Conservation (phyloP, 2,113 vertebrate genomes). For the Chlorodrepanis virens region DNA sequence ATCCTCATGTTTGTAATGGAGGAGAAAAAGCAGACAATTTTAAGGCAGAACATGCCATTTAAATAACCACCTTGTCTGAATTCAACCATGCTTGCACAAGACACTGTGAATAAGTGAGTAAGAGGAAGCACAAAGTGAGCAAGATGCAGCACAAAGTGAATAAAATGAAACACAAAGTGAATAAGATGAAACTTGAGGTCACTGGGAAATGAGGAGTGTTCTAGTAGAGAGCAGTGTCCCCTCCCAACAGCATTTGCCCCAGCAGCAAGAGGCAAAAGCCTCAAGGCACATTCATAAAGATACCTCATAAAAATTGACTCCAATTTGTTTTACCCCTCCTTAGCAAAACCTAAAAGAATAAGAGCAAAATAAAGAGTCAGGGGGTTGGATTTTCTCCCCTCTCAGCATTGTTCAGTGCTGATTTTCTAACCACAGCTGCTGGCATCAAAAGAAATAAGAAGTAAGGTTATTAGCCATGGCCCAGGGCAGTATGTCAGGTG, state of each 20-base stretch:
- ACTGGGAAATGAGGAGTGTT: not conserved
- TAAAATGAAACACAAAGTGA: not conserved
- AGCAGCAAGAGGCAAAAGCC: not conserved
- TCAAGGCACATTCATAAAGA: not conserved
- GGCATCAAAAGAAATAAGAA: not conserved
- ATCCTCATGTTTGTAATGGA: not conserved
- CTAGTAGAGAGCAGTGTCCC: not conserved
- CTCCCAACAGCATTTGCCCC: not conserved
- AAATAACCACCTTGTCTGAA: not conserved
- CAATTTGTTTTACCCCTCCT: not conserved
- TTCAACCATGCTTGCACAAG: not conserved
- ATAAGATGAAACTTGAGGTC: not conserved
- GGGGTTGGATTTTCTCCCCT: rapidly evolving
- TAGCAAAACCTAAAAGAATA: not conserved
- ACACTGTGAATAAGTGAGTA: not conserved
- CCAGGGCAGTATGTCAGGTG: not conserved
- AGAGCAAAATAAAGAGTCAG: not conserved
- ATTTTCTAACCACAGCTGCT: not conserved
- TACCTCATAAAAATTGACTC: not conserved
- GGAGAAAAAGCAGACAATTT: not conserved
- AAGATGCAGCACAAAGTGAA: not conserved
- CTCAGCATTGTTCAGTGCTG: not conserved
- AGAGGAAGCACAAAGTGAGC: not conserved
- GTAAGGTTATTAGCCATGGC: no score
- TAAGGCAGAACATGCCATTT: not conserved